Evolutionary conservation across 2,888 invertebrate species (phyloP).

Genomic region (Rotaria socialis): DNA sequence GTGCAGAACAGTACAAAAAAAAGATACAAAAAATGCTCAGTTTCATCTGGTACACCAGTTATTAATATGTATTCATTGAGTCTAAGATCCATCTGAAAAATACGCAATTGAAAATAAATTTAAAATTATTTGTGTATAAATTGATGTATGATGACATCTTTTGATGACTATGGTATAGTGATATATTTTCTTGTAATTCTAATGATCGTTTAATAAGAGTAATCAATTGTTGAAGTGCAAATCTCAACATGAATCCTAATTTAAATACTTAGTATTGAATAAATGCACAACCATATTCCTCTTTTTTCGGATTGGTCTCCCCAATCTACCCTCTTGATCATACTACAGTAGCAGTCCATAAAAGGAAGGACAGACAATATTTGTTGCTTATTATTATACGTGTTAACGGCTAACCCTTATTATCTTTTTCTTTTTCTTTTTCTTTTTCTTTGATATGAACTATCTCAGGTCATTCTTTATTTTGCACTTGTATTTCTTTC

Average conservation of each 20-base stretch:
- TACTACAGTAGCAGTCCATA: neutral
- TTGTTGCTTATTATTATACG: neutral
- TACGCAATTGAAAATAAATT: neutral
- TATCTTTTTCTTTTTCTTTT: too few species aligned
- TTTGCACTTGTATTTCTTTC: too few species aligned
- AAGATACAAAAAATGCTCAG: too few species aligned
- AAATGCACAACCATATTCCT: neutral
- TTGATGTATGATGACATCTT: neutral
- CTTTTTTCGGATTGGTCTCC: neutral
- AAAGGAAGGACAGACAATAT: neutral
- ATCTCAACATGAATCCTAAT: neutral
- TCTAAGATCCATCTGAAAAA: too few species aligned
- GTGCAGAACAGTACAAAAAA: too few species aligned
- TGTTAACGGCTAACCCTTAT: too few species aligned
- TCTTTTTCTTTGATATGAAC: too few species aligned
- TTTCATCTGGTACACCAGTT: too few species aligned
- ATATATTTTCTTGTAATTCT: neutral
- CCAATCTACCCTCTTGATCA: neutral
- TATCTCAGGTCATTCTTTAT: too few species aligned
- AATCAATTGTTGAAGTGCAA: neutral
- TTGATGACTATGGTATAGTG: neutral
- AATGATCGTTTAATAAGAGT: neutral
- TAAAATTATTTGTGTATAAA: neutral
- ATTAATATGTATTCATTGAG: too few species aligned
- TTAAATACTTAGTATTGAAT: neutral